Evolutionary conservation across 2,797 vertebrate genomes (phyloP), one percentile per base, ranked within the genome.

Genomic region (Pampus argenteus): DNA sequence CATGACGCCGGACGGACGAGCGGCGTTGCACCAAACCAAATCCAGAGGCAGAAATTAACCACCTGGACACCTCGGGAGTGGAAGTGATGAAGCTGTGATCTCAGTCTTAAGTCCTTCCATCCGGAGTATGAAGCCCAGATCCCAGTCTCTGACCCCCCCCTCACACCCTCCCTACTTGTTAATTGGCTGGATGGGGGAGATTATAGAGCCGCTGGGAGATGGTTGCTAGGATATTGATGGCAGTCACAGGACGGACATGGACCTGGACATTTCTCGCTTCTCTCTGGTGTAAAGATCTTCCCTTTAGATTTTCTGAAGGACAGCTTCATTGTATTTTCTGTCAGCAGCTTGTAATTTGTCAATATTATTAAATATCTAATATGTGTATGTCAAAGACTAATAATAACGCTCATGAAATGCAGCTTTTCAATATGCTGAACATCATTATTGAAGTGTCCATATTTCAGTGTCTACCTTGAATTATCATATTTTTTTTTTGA

Each of bases 171-270:
- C 38, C 64, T 52, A 26, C 75, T 66, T 71, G 82, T 81, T 91
- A 90, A 92, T 89, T 89, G 86, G 87, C 65, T 76, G 66, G 86
- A 87, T 88, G 71, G 78, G 76, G 79, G 29, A 86, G 87, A 91
- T 90, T 89, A 92, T 54, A 23, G 68, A 55, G 66, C 74, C 73
- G 69, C 62, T 66, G 70, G 85, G 85, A 87, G 70, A 84, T 7
- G 20, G 88, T 88, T 91, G 89, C 85, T 88, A 90, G 87, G 89
- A 86, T 80, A 88, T 85, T 72, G 73, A 89, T 84, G 65, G 77
- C 66, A 70, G 72, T 54, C 77, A 78, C 54, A 55, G 74, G 74
- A 72, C 23, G 26, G 71, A 79, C 72, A 13, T 25, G 28, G 71
- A 56, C 78, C 36, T 48, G 70, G 76, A 76, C 60, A 63, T 65